A percentile compares a stretch with the other conserved stretches of the same genome.
Evolutionary conservation across 2,797 vertebrate genomes (phyloP).

Genomic region (Limosa lapponica): DNA sequence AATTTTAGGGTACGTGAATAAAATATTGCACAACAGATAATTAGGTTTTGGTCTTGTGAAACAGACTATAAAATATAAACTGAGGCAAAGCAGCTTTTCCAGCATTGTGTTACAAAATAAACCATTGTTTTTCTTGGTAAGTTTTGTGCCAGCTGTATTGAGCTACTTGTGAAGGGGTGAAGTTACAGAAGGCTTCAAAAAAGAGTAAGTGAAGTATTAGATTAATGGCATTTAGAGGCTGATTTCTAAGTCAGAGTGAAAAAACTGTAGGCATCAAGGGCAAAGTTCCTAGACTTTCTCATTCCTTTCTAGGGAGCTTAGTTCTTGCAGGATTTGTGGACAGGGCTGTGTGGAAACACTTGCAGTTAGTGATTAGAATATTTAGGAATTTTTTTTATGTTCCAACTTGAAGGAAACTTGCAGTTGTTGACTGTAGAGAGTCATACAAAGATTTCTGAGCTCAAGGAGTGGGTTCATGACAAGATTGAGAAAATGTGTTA

Average conservation of each 20-base stretch:
- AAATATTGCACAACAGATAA: constrained; percentile 13
- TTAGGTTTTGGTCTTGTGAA: not conserved
- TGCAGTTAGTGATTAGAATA: not conserved
- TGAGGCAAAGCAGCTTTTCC: not conserved
- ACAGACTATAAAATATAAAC: constrained; percentile 2
- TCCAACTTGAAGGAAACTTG: not conserved
- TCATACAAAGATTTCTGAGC: not conserved
- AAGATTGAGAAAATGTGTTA: not conserved
- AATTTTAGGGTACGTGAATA: not conserved
- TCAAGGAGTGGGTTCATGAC: not conserved
- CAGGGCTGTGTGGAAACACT: not conserved
- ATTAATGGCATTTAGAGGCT: not conserved
- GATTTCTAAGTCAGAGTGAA: not conserved
- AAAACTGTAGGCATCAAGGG: not conserved
- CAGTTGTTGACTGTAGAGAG: not conserved
- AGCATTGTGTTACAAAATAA: constrained; percentile 1
- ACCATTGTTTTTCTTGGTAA: constrained; percentile 8
- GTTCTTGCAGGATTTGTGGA: constrained; percentile 1
- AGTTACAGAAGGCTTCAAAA: not conserved
- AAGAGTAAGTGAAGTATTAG: not conserved
- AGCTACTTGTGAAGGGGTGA: not conserved
- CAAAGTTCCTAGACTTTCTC: constrained; percentile 1
- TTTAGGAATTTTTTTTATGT: not conserved
- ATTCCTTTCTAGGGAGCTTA: not conserved
- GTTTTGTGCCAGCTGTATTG: not conserved